A percentile compares a stretch with the other conserved stretches of the same genome.
Conservation (phyloP, 2,113 vertebrate species). For the Cyrtonyx montezumae region DNA sequence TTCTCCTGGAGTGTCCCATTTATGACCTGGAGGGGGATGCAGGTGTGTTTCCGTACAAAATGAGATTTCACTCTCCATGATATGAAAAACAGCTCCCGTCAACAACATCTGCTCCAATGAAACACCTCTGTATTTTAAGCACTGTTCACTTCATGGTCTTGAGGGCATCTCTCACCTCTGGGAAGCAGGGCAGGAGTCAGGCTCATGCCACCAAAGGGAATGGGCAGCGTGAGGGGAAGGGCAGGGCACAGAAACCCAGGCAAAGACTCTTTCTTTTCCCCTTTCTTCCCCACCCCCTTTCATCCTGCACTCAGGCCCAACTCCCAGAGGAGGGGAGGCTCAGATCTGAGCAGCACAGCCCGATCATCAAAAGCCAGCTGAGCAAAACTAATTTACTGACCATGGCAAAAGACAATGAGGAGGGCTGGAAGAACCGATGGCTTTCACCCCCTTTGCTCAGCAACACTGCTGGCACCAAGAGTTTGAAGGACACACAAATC, state of each 20-base stretch:
- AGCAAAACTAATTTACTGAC: not conserved
- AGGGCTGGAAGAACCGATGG: not conserved
- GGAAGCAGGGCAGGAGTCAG: not conserved
- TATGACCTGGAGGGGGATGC: not conserved
- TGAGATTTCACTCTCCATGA: rapidly evolving
- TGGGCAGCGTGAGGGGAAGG: not conserved
- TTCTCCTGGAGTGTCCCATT: not conserved
- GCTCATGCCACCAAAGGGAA: rapidly evolving
- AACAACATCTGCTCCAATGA: not conserved
- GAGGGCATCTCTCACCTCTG: not conserved
- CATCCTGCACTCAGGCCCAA: not conserved
- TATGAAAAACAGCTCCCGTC: not conserved
- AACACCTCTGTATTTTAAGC: not conserved
- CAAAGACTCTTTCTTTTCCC: not conserved
- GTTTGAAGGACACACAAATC: not conserved
- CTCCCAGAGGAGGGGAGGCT: not conserved
- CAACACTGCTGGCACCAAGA: not conserved
- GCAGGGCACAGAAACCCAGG: not conserved
- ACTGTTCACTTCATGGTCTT: not conserved
- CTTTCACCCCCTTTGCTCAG: not conserved
- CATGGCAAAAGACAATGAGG: not conserved
- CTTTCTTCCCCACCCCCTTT: not conserved
- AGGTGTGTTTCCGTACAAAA: not conserved
- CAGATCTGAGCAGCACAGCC: not conserved
- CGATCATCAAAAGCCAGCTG: not conserved